Conservation (phyloP, 2,888 invertebrate species). For the Ceriagrion tenellum region DNA sequence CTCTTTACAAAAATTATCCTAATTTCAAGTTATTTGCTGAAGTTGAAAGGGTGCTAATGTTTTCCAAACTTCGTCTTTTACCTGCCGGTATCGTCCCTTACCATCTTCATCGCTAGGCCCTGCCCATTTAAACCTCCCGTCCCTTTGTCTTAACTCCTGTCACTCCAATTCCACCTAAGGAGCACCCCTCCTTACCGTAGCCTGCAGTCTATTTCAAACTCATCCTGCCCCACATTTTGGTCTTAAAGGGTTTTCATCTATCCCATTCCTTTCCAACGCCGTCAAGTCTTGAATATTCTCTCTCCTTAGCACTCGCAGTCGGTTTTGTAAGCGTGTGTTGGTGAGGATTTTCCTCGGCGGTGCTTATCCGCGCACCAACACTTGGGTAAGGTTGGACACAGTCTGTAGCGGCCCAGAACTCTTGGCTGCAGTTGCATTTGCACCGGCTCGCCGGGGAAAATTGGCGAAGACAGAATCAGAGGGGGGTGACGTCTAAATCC, state of each 20-base stretch:
- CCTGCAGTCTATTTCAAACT: not conserved
- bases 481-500: too few relatives aligned
- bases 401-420: not conserved
- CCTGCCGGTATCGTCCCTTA: too few relatives aligned
- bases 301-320: not conserved
- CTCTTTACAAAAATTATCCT: too few relatives aligned
- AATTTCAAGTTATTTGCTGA: too few relatives aligned
- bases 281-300: not conserved
- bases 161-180: not conserved
- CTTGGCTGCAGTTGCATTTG: not conserved
- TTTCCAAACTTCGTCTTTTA: too few relatives aligned
- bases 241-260: not conserved
- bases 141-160: not conserved
- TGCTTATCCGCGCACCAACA: not conserved
- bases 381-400: not conserved
- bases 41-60: too few relatives aligned
- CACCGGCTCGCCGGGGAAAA: not conserved
- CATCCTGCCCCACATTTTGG: not conserved
- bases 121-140: not conserved
- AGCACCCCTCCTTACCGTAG: not conserved
- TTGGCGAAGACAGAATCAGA: not conserved
- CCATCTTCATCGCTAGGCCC: not conserved
- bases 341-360: not conserved
- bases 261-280: not conserved
- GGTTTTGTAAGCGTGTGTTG: not conserved